These are phyloP conservation scores for Sebastes jordani DNA, from an alignment of 2,797 vertebrate species.

Conservation along the genomic window DNA sequence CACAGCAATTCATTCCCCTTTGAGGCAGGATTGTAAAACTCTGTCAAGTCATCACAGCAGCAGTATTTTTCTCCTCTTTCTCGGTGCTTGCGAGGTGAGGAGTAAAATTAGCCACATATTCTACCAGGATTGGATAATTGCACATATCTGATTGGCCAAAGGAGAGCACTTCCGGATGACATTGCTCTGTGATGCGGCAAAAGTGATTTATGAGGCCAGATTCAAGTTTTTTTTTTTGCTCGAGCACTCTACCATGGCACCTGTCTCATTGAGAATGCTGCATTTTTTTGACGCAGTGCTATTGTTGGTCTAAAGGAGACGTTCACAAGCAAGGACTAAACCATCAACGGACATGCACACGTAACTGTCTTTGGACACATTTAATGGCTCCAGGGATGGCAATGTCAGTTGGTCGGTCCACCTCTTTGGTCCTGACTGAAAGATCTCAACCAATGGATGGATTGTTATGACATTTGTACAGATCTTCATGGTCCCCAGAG, in stretches of 20 bases:
- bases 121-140: not conserved
- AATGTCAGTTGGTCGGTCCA: not conserved
- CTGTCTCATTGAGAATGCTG: not conserved
- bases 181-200: not conserved
- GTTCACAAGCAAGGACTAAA: not conserved
- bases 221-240: not conserved
- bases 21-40: constrained; percentile 23
- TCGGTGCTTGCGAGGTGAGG: not conserved
- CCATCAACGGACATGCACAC: not conserved
- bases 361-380: not conserved
- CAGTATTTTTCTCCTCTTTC: not conserved
- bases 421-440: not conserved
- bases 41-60: constrained; percentile 12
- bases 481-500: not conserved
- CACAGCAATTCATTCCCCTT: constrained; percentile 23
- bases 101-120: not conserved
- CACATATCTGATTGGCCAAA: not conserved
- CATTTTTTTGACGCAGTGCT: not conserved
- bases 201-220: not conserved
- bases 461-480: not conserved
- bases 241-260: not conserved
- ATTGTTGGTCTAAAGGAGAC: not conserved
- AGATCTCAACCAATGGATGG: not conserved
- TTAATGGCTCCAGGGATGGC: not conserved
- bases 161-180: not conserved